These are phyloP conservation scores for Xiphophorus couchianus DNA, from an alignment of 2,113 vertebrate species.

Conservation along the genomic window DNA sequence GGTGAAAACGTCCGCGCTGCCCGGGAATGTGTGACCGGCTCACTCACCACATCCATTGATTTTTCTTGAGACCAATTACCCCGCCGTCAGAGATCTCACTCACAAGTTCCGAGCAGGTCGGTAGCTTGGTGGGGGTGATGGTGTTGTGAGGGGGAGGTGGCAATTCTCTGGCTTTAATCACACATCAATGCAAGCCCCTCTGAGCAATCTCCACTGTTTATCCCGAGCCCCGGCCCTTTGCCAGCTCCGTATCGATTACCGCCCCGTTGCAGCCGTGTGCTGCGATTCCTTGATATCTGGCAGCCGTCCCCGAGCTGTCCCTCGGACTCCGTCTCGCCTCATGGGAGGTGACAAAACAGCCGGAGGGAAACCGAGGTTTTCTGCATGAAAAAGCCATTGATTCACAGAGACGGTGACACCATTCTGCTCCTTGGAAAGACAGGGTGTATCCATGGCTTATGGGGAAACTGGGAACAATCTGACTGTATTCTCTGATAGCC, in stretches of 20 bases:
- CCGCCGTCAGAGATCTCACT: conserved; percentile 76
- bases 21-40: conserved; percentile 53
- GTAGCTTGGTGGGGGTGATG: neutral
- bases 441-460: conserved; percentile 8
- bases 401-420: conserved; percentile 64
- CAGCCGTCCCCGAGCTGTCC: conserved; percentile 40
- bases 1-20: conserved; percentile 49
- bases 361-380: conserved; percentile 53
- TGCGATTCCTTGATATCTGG: conserved; percentile 47
- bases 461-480: conserved; percentile 32
- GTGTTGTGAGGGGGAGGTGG: conserved; percentile 11
- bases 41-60: conserved; percentile 69
- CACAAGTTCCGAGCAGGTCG: conserved; percentile 60
- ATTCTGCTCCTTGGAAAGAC: conserved; percentile 37
- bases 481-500: neutral
- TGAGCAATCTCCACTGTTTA: conserved; percentile 74
- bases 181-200: conserved; percentile 72
- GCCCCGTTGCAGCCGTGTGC: conserved; percentile 47
- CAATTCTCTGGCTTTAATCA: conserved; percentile 75
- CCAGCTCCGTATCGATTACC: conserved; percentile 67
- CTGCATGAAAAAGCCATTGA: conserved; percentile 71
- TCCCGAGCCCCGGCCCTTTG: conserved; percentile 54
- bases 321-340: conserved; percentile 24
- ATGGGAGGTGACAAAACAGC: conserved; percentile 41
- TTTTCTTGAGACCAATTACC: conserved; percentile 74